A percentile compares a stretch with the other conserved stretches of the same genome.
Conservation (phyloP, 2,888 invertebrate species). For the Ctenicera cuprea region DNA sequence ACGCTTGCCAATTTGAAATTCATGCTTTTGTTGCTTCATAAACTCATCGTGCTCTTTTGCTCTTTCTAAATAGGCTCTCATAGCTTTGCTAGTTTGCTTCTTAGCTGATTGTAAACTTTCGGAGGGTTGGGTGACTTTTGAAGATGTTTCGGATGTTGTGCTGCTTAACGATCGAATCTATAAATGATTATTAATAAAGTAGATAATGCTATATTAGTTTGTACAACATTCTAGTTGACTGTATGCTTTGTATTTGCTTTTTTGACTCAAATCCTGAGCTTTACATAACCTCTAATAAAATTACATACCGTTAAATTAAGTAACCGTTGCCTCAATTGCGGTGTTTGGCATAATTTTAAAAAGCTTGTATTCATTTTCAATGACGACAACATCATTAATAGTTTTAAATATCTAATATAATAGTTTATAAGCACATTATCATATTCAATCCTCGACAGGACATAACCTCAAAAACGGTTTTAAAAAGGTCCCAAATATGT, state of each 20-base stretch:
- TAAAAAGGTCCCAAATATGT: too few species aligned
- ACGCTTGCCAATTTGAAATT: slow-evolving; percentile 93
- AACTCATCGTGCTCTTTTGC: slow-evolving; percentile 88
- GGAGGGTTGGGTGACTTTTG: not conserved
- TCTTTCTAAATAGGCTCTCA: slow-evolving; percentile 91
- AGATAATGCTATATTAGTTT: not conserved
- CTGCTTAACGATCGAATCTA: not conserved
- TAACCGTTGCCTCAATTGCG: not conserved
- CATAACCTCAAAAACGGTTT: slow-evolving; percentile 64
- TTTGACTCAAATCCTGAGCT: too few species aligned
- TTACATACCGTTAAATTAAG: not conserved
- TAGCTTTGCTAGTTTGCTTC: slow-evolving; percentile 88
- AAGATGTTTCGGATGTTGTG: not conserved
- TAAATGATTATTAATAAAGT: not conserved
- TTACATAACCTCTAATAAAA: not conserved
- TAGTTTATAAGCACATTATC: slow-evolving; percentile 58
- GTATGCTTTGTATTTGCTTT: too few species aligned
- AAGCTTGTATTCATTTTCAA: not conserved
- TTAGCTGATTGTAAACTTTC: slow-evolving; percentile 62
- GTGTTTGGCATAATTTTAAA: not conserved
- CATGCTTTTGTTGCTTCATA: slow-evolving; percentile 84
- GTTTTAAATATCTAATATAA: not conserved
- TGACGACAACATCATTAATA: not conserved
- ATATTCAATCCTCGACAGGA: slow-evolving; percentile 71
- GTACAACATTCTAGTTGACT: not conserved